These are phyloP conservation scores for Trinectes maculatus DNA, from an alignment of 2,113 vertebrate genomes.

Conservation along the genomic window DNA sequence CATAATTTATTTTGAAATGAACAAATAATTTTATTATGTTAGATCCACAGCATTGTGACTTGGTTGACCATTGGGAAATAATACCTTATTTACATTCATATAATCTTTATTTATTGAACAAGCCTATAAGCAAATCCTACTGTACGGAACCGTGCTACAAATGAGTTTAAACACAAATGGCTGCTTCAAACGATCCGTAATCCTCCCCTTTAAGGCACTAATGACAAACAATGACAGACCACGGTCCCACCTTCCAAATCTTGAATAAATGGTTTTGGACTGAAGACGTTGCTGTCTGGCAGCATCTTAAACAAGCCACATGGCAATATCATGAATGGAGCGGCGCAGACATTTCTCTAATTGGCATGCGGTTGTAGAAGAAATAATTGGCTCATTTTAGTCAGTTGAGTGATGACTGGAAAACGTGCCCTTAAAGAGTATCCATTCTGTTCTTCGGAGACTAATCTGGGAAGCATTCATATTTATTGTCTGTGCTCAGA, in stretches of 20 bases:
- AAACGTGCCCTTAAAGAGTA: slow-evolving; percentile 85
- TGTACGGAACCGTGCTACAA: slow-evolving; percentile 1
- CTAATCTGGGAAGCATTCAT: slow-evolving; percentile 89
- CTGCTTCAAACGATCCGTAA: slow-evolving; percentile 16
- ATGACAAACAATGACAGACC: slow-evolving; percentile 65
- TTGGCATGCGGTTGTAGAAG: slow-evolving; percentile 87
- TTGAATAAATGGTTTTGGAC: slow-evolving; percentile 59
- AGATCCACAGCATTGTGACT: no score
- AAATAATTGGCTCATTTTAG: slow-evolving; percentile 95
- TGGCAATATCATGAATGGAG: slow-evolving; percentile 75
- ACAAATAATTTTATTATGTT: no score
- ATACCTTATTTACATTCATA: no score
- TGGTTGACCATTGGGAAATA: no score
- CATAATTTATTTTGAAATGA: no score
- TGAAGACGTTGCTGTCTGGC: slow-evolving; percentile 67
- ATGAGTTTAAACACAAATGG: slow-evolving; percentile 15
- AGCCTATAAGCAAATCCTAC: neutral
- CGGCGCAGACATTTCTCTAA: slow-evolving; percentile 84
- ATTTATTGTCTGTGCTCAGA: slow-evolving; percentile 88
- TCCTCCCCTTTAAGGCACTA: slow-evolving; percentile 20
- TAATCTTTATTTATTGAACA: no score
- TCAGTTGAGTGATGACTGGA: slow-evolving; percentile 90
- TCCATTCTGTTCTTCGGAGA: slow-evolving; percentile 87
- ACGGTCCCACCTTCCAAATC: slow-evolving; percentile 48
- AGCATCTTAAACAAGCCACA: slow-evolving; percentile 70